These are phyloP conservation scores for Peribatodes rhomboidaria DNA, from an alignment of 2,888 invertebrate genomes.

Conservation along the genomic window DNA sequence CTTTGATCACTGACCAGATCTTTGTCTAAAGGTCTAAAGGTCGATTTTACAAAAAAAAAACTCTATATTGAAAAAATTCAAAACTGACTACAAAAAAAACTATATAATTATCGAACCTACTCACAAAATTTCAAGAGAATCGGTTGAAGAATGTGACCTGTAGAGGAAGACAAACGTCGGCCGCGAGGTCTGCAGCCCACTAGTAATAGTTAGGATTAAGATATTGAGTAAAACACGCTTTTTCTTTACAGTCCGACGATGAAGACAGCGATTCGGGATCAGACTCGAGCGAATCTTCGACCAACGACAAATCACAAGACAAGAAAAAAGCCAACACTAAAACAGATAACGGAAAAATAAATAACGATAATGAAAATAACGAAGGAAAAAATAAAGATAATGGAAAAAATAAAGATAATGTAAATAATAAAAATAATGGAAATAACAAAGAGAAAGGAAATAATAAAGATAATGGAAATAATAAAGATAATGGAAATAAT, in stretches of 20 bases:
- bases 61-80: too few relatives aligned
- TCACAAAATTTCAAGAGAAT: too few relatives aligned
- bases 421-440: slow-evolving; percentile 5
- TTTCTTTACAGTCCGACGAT: slow-evolving; percentile 8
- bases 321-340: neutral
- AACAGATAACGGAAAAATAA: neutral
- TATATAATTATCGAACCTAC: too few relatives aligned
- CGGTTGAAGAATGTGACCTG: too few relatives aligned
- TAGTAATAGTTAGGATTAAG: too few relatives aligned
- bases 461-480: slow-evolving; percentile 14
- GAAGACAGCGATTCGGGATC: slow-evolving; percentile 6
- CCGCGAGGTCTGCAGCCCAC: too few relatives aligned
- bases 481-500: slow-evolving; percentile 13
- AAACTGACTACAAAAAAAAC: too few relatives aligned
- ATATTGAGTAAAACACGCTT: neutral
- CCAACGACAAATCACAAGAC: slow-evolving; percentile 7
- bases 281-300: neutral
- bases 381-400: slow-evolving; percentile 10
- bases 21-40: too few relatives aligned
- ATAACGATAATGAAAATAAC: slow-evolving; percentile 14
- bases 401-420: slow-evolving; percentile 2
- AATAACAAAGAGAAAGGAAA: slow-evolving; percentile 3
- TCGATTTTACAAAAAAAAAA: too few relatives aligned
- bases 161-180: too few relatives aligned
- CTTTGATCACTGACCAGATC: too few relatives aligned